Percentiles rank a stretch among this genome's conserved stretches.
These are phyloP conservation scores for Drosophila picticornis DNA, from an alignment of 2,888 invertebrate genomes.

Conservation along the genomic window DNA sequence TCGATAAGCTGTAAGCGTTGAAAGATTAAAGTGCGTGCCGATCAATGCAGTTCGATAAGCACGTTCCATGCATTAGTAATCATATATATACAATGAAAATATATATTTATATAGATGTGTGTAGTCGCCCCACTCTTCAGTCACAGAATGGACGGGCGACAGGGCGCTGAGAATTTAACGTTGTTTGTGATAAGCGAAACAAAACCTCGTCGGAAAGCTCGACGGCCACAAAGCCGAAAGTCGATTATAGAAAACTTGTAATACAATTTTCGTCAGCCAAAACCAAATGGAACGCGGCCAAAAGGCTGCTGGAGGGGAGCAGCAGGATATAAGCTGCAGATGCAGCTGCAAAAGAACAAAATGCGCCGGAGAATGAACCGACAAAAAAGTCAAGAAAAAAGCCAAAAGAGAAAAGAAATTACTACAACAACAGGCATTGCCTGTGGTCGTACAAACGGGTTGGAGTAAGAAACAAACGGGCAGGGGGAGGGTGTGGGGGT, in stretches of 20 bases:
- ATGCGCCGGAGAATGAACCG: constrained; percentile 32
- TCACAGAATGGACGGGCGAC: not conserved
- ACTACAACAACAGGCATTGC: constrained; percentile 32
- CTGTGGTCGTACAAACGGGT: not conserved
- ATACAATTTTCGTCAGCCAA: constrained; percentile 75
- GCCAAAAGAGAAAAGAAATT: not conserved
- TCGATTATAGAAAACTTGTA: constrained; percentile 79
- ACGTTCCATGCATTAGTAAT: constrained; percentile 8
- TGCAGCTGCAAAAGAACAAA: constrained; percentile 33
- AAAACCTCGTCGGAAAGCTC: constrained; percentile 43
- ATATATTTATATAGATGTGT: not conserved
- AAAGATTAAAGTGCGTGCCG: not conserved
- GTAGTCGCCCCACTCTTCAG: constrained; percentile 6
- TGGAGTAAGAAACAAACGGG: not conserved
- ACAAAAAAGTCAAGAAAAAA: constrained; percentile 17
- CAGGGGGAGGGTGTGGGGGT: fast-evolving
- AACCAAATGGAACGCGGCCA: constrained; percentile 60
- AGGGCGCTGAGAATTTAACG: constrained; percentile 54
- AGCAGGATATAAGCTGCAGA: not conserved
- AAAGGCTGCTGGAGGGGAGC: not conserved
- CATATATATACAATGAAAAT: not conserved
- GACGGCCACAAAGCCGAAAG: constrained; percentile 63
- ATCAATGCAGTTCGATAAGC: constrained; percentile 25
- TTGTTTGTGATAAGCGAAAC: constrained; percentile 61
- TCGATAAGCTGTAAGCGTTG: not conserved